Evolutionary conservation across 1,140 invertebrate genomes (phyloP), one percentile per base, ranked within the genome.

Genomic region (Zaprionus lachaisei): DNA sequence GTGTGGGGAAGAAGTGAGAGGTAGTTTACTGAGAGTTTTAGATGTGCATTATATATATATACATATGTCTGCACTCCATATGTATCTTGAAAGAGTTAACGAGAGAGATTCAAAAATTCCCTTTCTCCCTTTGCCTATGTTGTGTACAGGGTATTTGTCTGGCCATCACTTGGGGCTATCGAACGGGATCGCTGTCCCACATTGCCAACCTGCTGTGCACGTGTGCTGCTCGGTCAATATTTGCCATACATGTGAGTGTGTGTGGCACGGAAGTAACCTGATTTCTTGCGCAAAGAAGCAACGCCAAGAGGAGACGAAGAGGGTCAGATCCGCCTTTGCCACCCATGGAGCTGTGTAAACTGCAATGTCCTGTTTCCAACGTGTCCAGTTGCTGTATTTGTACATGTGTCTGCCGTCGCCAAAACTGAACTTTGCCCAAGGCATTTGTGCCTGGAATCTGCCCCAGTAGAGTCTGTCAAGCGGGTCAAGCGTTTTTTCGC

Each of bases 141-240:
- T 17, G 9, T 47, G 2, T 41, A 51, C 22, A 74, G 66, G 66
- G 38, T 56, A 74, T 70, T 15, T 62, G 20, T 7, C 4, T 11
- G 5, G 1, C 7, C 15, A 2, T 31, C n/a, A 5, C 6, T 6
- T n/a, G 9, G 9, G 14, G 51, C 0, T 37, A 9, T 7, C 34
- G 20, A 9, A n/a, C 15, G 20, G 9, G 12, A 24, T 60, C 47
- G 6, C 26, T 60, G 55, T 49, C 20, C 49, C 22, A 22, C 49
- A 12, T 22, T 72, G 77, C 72, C 66, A 79, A 84, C 84, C 85
- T 84, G 85, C 84, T 89, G 85, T 79, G 84, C 84, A 89, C 84
- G 84, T 89, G 84, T 90, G 75, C 60, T 37, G 24, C 26, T 66
- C 74, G 64, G 75, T 87, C 83, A 87, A 86, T 86, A 81, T 89